These are phyloP conservation scores for Montipora capitata DNA, from an alignment of 92 coral and sea anemone genomes.

Conservation along the genomic window DNA sequence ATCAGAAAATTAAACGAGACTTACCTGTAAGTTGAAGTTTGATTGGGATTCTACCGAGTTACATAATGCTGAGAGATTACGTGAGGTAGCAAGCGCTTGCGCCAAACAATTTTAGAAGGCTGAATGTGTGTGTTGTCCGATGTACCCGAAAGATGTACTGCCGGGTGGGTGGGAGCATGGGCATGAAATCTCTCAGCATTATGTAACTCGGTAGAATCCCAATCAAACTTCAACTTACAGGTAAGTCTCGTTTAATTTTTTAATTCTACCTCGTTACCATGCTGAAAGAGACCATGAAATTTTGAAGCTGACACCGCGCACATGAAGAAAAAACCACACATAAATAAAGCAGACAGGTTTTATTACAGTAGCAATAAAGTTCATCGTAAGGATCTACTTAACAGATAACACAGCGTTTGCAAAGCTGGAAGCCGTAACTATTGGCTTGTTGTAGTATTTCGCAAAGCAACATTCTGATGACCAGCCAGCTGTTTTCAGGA, in stretches of 20 bases:
- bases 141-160: not conserved
- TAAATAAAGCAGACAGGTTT: conserved; percentile 4
- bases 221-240: conserved; percentile 19
- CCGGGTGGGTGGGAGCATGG: conserved; percentile 9
- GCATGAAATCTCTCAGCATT: not conserved
- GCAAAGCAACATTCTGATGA: conserved; percentile 51
- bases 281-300: conserved; percentile 43
- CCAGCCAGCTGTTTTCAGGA: conserved; percentile 48
- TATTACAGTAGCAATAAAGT: conserved; percentile 3
- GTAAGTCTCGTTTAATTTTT: conserved; percentile 26
- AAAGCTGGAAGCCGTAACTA: conserved; percentile 4
- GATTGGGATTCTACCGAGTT: conserved; percentile 26
- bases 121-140: not conserved
- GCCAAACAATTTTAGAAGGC: conserved; percentile 10
- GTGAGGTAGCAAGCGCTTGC: conserved; percentile 18
- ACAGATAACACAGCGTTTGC: conserved; percentile 35
- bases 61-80: conserved; percentile 23
- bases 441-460: conserved; percentile 23
- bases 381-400: not conserved
- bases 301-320: conserved; percentile 22
- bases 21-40: conserved; percentile 19
- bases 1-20: conserved; percentile 8
- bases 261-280: conserved; percentile 43
- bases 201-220: conserved; percentile 23
- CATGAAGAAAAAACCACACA: conserved; percentile 9